phyloP scores from a whole-genome alignment of 2,113 vertebrate genomes.

The Bufo bufo region DNA sequence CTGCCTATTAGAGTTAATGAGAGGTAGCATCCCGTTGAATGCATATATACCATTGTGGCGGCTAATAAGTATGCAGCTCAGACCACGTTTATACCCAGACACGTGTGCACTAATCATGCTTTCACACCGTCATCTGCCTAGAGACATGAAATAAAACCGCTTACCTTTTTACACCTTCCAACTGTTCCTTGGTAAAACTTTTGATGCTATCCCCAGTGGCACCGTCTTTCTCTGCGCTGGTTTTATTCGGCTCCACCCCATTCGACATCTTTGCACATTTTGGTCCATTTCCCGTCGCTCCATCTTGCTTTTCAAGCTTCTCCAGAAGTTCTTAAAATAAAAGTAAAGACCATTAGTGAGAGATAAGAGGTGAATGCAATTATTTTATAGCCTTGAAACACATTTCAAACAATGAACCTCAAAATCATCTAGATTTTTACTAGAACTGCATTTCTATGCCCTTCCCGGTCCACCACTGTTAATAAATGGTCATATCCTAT shows the following conservation, averaged over 20 bases:
- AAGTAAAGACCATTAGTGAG: slow-evolving; percentile 44
- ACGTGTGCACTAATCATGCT: no score
- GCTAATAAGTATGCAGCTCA: no score
- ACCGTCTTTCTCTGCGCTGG: slow-evolving; percentile 67
- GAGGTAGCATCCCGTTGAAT: no score
- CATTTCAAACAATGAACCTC: neutral
- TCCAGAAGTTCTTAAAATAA: slow-evolving; percentile 82
- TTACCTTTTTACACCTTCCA: slow-evolving; percentile 92
- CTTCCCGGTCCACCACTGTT: neutral
- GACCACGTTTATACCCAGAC: no score
- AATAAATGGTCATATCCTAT: neutral
- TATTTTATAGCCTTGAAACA: neutral
- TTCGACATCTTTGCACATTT: slow-evolving; percentile 76
- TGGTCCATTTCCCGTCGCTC: slow-evolving; percentile 79
- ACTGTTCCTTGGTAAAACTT: slow-evolving; percentile 87
- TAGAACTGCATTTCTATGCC: neutral
- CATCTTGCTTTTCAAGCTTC: slow-evolving; percentile 86
- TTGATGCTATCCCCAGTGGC: slow-evolving; percentile 76
- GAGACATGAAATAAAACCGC: no score
- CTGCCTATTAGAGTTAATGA: no score
- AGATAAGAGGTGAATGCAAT: neutral
- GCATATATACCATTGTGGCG: no score
- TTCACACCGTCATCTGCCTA: no score
- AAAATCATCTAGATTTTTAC: neutral
- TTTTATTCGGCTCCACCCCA: slow-evolving; percentile 67